Evolutionary conservation across 2,797 vertebrate species (phyloP), one percentile per base, ranked within the genome.

Genomic region (Acanthopagrus latus): DNA sequence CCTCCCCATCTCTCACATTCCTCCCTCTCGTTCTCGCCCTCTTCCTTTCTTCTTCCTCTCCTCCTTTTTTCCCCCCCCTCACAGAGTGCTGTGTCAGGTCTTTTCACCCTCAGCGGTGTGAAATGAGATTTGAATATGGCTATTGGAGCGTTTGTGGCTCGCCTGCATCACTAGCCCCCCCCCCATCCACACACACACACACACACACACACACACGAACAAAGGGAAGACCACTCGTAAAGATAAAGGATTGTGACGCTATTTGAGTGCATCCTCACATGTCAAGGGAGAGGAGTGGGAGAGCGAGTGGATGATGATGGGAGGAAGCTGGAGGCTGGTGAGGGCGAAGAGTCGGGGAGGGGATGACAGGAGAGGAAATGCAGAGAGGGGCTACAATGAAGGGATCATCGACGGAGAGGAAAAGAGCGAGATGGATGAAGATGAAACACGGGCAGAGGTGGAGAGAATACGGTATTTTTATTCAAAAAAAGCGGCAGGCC

Each of bases 101-200:
- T 93, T 94, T 90, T 91, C 88, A 90, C 84, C 83, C 83, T 90
- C 88, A 88, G 89, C 74, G 57, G 89, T 92, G 93, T 93, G 92
- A 95, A 94, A 95, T 92, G 91, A 92, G 91, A 94, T 93, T 94
- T 93, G 92, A 94, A 93, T 93, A 92, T 88, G 92, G 93, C 91
- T 93, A 90, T 92, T 48, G 85, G 86, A 90, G 91, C 65, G 64
- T 91, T 88, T 84, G 81, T 73, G 72, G 78, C 74, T 81, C 38
- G 80, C 67, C 74, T 59, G 51, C 71, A 21, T 59, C 50, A 7
- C 51, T 23, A 47, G 41, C 44, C 65, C 38, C n/a, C 16, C 21
- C 18, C 2, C 29, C 11, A 7, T 5, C 2, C 9, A 5, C 29
- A 17, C 21, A 25, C 68, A 25, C 51, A 33, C 43, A 21, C 20